These are phyloP conservation scores for Oenanthe oenanthe DNA, from an alignment of 2,113 vertebrate species.

Conservation along the genomic window DNA sequence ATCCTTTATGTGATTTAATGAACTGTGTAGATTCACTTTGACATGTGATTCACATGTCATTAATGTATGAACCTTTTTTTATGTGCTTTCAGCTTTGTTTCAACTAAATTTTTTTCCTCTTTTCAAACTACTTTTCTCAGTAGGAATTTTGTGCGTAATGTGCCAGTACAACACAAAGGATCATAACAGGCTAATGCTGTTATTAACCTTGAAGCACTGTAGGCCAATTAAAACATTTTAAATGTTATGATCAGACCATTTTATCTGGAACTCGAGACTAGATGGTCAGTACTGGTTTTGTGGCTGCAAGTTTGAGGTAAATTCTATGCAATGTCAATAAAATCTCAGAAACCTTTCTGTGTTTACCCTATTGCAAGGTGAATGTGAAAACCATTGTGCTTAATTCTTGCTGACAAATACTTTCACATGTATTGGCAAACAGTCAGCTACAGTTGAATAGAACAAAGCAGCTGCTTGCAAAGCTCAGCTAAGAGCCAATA, in stretches of 20 bases:
- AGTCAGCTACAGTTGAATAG: constrained; percentile 42
- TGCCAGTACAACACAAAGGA: background rate
- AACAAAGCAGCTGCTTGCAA: constrained; percentile 35
- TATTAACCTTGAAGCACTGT: background rate
- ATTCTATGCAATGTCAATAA: background rate
- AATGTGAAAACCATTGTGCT: constrained; percentile 33
- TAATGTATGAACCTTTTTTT: background rate
- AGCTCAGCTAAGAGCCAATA: constrained; percentile 49
- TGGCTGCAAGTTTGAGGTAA: background rate
- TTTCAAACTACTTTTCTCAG: background rate
- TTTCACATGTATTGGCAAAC: constrained; percentile 59
- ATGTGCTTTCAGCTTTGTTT: background rate
- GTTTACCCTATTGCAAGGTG: constrained; percentile 42
- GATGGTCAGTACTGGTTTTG: background rate
- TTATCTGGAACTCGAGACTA: background rate
- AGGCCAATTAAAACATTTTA: constrained; percentile 11
- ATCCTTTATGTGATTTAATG: background rate
- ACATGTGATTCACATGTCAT: background rate
- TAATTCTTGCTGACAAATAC: constrained; percentile 68
- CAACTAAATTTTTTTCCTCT: background rate
- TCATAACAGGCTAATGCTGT: background rate
- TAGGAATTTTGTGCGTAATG: background rate
- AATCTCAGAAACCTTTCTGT: constrained; percentile 11
- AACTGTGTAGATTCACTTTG: background rate
- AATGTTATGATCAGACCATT: background rate